Evolutionary conservation across 2,888 invertebrate genomes (phyloP).

Genomic region (Slavum lentiscoides): DNA sequence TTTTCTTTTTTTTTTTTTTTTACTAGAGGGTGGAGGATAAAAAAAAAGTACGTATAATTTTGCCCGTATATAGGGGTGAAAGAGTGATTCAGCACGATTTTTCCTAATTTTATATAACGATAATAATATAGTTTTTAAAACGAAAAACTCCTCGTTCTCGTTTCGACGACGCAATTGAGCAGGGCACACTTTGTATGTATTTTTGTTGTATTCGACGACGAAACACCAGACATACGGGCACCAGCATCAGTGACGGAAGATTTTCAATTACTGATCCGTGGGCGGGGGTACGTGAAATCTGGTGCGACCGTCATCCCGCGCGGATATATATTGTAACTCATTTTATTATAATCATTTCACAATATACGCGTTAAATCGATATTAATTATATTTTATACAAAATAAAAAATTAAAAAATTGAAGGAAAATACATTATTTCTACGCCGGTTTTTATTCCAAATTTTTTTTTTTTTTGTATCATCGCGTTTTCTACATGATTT

Average conservation of each 20-base stretch:
- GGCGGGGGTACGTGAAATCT: slow-evolving; percentile 41
- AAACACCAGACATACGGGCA: slow-evolving; percentile 48
- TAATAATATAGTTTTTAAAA: slow-evolving; percentile 32
- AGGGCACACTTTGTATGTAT: background rate
- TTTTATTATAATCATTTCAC: slow-evolving; percentile 12
- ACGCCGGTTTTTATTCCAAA: no score
- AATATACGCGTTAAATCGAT: no score
- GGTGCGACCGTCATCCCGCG: background rate
- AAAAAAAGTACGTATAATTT: slow-evolving; percentile 29
- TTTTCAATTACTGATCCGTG: slow-evolving; percentile 33
- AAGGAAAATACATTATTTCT: no score
- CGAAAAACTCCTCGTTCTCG: slow-evolving; percentile 36
- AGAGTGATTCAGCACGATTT: slow-evolving; percentile 49
- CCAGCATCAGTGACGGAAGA: slow-evolving; percentile 27
- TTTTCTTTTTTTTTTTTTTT: background rate
- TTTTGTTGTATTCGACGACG: slow-evolving; percentile 19
- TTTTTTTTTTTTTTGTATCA: no score
- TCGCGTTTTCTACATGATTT: no score
- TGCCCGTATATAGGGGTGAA: slow-evolving; percentile 48
- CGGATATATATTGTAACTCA: background rate
- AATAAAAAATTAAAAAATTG: no score
- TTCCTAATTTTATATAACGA: slow-evolving; percentile 5
- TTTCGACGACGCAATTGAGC: slow-evolving; percentile 37
- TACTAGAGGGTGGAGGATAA: background rate
- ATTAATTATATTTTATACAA: no score